Conservation (phyloP, 2,113 vertebrate species). For the Scolopax mira region DNA sequence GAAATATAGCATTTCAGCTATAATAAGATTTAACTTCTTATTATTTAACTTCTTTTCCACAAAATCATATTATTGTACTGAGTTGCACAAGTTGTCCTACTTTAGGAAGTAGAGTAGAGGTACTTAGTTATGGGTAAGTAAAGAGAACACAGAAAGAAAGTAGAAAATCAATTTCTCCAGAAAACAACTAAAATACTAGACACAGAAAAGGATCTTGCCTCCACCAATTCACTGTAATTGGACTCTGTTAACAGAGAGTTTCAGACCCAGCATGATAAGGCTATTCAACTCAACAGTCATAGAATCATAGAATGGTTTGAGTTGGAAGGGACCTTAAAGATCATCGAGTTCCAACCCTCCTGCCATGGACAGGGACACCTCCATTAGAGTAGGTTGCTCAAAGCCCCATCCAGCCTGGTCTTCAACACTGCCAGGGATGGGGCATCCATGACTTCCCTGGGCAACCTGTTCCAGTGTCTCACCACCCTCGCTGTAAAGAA, state of each 20-base stretch:
- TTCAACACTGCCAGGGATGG: no score
- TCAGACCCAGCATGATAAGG: background rate
- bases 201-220: background rate
- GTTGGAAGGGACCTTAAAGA: no score
- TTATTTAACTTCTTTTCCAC: background rate
- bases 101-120: background rate
- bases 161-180: background rate
- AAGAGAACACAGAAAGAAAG: background rate
- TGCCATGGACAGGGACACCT: no score
- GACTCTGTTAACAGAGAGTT: background rate
- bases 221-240: background rate
- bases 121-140: background rate
- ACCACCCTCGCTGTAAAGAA: no score
- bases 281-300: background rate
- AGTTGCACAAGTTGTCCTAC: background rate
- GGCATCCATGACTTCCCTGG: no score
- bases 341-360: no score
- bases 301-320: no score
- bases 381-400: no score
- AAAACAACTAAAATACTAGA: background rate
- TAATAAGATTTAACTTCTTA: no score
- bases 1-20: background rate
- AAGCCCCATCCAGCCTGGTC: no score
- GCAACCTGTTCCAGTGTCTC: no score
- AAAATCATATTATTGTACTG: background rate